Base-by-base conservation (phyloP, 2,888 invertebrate species). In the Drosophila nr. perissopoda region DNA sequence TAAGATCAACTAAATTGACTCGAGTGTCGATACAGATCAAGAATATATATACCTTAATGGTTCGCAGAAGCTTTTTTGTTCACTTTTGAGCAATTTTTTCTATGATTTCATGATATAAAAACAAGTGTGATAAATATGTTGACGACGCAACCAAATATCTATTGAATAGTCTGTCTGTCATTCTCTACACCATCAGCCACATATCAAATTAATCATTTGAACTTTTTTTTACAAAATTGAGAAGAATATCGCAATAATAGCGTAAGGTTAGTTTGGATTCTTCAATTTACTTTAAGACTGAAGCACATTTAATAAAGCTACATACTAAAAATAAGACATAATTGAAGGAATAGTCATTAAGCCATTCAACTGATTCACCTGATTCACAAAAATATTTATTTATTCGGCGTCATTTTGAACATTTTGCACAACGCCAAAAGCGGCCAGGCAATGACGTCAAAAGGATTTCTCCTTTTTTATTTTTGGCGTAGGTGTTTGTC, bases 381-480 rank as follows among this genome's bases (percentile, higher is more conserved):
- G 58, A 31, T 21, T 31, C 6, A 13, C 13, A 18, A 10, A 49
- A 27, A 25, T 49, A 21, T 33, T 52, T 21, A 16, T 53, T 21
- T 34, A 16, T 25, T 53, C 4, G 8, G 8, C 21, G 4, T 16
- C 8, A 25, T 27, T 48, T 13, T 21, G 8, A 31, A 38, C 52
- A 49, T 45, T 45, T 59, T 7, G 54, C 6, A 11, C 7, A 71
- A 63, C 34, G 33, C 25, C 52, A 53, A 27, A 64, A 67, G 31
- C 73, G 29, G 52, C 70, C 66, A 53, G 33, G 13, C 40, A 86
- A 75, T 83, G 89, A 83, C 83, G 83, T 83, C 83, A 83, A 86
- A 83, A 72, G 89, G 83, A 86, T 83, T 88, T 77, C 16, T 45
- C 1, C 8, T 11, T 40, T 8, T 21, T 42, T 58, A 4, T 6